Conservation (phyloP, 2,797 vertebrate species). For the Halcyon smyrnensis region DNA sequence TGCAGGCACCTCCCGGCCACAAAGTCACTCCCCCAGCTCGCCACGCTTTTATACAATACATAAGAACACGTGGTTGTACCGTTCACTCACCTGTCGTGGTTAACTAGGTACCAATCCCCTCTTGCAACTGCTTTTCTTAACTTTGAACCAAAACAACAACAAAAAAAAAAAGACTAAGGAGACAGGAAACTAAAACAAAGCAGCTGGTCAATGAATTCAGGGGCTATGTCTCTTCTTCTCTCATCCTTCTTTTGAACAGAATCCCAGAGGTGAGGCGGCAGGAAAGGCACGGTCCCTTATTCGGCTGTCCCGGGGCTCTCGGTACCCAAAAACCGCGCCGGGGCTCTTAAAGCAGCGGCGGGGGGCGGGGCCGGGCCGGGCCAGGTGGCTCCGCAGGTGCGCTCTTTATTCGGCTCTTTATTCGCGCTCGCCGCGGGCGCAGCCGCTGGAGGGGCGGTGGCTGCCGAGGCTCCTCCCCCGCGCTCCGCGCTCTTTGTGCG, state of each 20-base stretch:
- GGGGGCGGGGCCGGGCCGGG: constrained; percentile 38
- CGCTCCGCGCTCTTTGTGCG: not conserved
- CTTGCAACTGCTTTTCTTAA: not conserved
- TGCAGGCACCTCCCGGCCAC: not conserved
- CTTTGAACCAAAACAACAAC: not conserved
- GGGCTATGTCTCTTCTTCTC: not conserved
- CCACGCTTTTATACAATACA: rapidly evolving
- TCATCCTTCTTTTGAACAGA: not conserved
- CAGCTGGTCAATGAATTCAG: not conserved
- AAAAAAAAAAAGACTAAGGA: not conserved
- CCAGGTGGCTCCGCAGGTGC: constrained; percentile 39
- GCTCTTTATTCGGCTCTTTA: not conserved
- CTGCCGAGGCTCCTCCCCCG: too few species aligned
- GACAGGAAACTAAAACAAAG: rapidly evolving
- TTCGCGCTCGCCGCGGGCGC: not conserved
- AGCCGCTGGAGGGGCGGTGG: too few species aligned
- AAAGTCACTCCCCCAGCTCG: not conserved
- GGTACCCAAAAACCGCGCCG: not conserved
- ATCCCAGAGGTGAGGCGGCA: not conserved
- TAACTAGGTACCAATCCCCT: not conserved
- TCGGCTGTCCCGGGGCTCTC: not conserved
- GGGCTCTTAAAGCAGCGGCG: not conserved
- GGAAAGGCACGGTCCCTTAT: not conserved
- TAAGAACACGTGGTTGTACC: not conserved
- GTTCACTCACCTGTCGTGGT: constrained; percentile 45